Percentiles rank a stretch among this genome's conserved stretches.
These are phyloP conservation scores for Rissa tridactyla DNA, from an alignment of 2,113 vertebrate species.

Conservation along the genomic window DNA sequence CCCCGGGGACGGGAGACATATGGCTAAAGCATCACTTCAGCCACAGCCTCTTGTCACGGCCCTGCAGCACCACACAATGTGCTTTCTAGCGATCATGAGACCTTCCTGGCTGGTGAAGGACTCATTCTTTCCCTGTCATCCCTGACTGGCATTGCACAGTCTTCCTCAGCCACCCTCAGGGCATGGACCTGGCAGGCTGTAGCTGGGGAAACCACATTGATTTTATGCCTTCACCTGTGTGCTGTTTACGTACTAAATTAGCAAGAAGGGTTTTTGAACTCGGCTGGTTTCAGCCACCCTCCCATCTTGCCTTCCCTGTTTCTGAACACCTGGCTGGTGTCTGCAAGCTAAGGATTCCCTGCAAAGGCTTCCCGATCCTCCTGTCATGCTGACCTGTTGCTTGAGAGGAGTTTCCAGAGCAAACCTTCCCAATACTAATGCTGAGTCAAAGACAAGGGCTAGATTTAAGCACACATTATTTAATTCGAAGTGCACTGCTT, in stretches of 20 bases:
- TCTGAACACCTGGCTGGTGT: neutral
- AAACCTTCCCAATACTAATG: neutral
- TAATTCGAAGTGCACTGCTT: neutral
- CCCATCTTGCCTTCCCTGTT: neutral
- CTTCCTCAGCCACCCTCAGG: neutral
- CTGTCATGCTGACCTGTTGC: neutral
- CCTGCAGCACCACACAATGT: rapidly evolving
- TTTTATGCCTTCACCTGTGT: neutral
- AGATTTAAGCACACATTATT: neutral
- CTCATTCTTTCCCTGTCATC: neutral
- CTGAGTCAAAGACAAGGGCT: neutral
- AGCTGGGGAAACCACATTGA: neutral
- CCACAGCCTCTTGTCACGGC: rapidly evolving
- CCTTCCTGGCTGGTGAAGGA: neutral
- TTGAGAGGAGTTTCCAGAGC: neutral
- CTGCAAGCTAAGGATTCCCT: neutral
- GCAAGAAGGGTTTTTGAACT: neutral
- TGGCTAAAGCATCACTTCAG: rapidly evolving
- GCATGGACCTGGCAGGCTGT: neutral
- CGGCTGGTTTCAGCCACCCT: rapidly evolving
- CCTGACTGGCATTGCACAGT: neutral
- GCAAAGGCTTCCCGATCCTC: neutral
- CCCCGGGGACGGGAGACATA: neutral
- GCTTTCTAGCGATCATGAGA: rapidly evolving
- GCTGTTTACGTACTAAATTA: neutral